Base-by-base conservation (phyloP, 2,888 invertebrate genomes). In the Ctena decussata region DNA sequence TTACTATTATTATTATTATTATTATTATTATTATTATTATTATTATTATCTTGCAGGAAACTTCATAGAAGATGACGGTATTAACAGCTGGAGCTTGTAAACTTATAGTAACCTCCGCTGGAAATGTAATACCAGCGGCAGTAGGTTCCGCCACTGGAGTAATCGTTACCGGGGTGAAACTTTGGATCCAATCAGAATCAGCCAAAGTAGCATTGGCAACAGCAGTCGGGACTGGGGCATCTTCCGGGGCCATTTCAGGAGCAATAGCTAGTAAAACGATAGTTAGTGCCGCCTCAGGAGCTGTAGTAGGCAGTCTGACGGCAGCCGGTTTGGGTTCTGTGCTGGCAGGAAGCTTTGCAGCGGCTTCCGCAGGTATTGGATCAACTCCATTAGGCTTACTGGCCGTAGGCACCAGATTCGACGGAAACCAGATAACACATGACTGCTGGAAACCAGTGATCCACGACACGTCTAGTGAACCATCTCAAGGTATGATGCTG, bases 381-480 rank as follows among this genome's bases (percentile, higher is more conserved):
- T 41, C 79, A n/a, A 32, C 35, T 35, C 79, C 83, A 15, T 21
- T 84, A 3, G 83, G 83, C 60, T 32, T 70, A n/a, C 57, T 83
- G 0, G 76, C 24, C 5, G 8, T 82, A 12, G 82, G 82, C n/a
- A 49, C 82, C 46, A 53, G 35, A 21, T 15, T 37, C 15, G 71
- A 70, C 2, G 75, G 35, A 27, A 2, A 37, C 21, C 37, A 46
- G 30, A 30, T 60, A 21, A 84, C 79, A 15, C 80, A 60, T 39
- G 83, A 84, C 44, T 84, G 83, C 72, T 84, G 83, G 83, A 84
- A 84, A 76, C 83, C 83, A 46, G 80, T 84, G 1, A 15, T 84
- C 0, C 83, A 84, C 41, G 83, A 84, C 60, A 60, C 8, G 24
- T 79, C 83, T 35, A 1, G 3, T 32, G 79, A 79, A 72, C 75